A percentile compares a stretch with the other conserved stretches of the same genome.
These are phyloP conservation scores for Uropetala carovei DNA, from an alignment of 2,888 invertebrate species.

Conservation along the genomic window DNA sequence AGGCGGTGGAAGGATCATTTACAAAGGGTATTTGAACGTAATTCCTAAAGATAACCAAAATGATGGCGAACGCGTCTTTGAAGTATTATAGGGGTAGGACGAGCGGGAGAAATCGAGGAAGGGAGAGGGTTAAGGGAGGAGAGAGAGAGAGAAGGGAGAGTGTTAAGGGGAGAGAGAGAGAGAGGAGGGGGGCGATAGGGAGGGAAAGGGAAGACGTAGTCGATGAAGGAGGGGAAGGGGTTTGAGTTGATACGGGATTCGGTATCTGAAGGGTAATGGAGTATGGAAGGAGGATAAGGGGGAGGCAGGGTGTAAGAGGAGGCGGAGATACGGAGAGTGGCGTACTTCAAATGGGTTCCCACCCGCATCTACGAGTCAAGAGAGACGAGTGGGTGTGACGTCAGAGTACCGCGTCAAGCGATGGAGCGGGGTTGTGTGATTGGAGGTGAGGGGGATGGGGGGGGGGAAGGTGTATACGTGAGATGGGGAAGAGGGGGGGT, in stretches of 20 bases:
- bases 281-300: neutral
- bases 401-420: neutral
- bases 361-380: neutral
- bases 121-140: neutral
- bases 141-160: neutral
- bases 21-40: neutral
- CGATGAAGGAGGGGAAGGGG: too few relatives aligned
- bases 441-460: neutral
- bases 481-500: too few relatives aligned
- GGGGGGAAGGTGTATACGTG: too few relatives aligned
- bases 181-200: neutral
- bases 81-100: neutral
- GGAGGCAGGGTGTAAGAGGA: neutral
- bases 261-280: too few relatives aligned
- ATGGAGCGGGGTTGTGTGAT: neutral
- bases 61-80: neutral
- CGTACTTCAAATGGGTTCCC: neutral
- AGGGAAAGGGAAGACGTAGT: neutral
- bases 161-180: too few relatives aligned
- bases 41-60: neutral
- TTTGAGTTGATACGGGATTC: too few relatives aligned
- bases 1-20: neutral
- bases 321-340: neutral
- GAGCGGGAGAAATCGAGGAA: neutral
- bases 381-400: neutral